Conservation (phyloP, 1,140 invertebrate species). For the Zaprionus ornatus region DNA sequence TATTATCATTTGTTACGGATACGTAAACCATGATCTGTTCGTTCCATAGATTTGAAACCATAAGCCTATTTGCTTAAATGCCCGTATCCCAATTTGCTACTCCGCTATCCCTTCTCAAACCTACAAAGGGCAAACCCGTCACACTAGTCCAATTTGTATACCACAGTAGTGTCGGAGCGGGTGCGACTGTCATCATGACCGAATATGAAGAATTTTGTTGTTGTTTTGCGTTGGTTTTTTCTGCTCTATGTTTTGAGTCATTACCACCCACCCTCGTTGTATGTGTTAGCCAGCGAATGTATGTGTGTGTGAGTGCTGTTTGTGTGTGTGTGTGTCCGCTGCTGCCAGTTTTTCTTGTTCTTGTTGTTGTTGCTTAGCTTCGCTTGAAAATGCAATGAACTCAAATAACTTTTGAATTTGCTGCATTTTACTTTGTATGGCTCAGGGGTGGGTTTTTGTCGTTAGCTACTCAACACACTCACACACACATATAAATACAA, state of each 20-base stretch:
- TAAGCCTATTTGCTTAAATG: background rate
- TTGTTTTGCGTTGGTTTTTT: conserved; percentile 53
- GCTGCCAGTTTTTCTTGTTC: conserved; percentile 39
- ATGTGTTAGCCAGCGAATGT: conserved; percentile 26
- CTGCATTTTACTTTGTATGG: conserved; percentile 74
- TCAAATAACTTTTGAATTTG: conserved; percentile 83
- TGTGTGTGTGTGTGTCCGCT: conserved; percentile 30
- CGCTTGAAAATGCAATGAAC: conserved; percentile 83
- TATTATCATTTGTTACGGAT: background rate
- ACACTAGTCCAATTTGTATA: conserved; percentile 10
- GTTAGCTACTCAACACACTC: conserved; percentile 69
- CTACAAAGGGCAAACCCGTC: conserved; percentile 5
- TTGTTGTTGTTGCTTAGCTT: conserved; percentile 67
- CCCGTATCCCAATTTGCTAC: background rate
- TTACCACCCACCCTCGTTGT: conserved; percentile 71
- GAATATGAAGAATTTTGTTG: conserved; percentile 71
- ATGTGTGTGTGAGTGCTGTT: conserved; percentile 28
- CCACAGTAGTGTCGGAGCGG: conserved; percentile 31
- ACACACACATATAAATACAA: conserved; percentile 55
- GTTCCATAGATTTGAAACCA: background rate
- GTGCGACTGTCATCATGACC: conserved; percentile 64
- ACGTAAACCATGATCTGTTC: background rate
- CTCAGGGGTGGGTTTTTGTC: conserved; percentile 67
- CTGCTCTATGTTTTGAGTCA: conserved; percentile 77
- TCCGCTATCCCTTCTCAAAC: background rate